Base-by-base conservation (phyloP, 2,888 invertebrate genomes). In the Euzophera pinguis region DNA sequence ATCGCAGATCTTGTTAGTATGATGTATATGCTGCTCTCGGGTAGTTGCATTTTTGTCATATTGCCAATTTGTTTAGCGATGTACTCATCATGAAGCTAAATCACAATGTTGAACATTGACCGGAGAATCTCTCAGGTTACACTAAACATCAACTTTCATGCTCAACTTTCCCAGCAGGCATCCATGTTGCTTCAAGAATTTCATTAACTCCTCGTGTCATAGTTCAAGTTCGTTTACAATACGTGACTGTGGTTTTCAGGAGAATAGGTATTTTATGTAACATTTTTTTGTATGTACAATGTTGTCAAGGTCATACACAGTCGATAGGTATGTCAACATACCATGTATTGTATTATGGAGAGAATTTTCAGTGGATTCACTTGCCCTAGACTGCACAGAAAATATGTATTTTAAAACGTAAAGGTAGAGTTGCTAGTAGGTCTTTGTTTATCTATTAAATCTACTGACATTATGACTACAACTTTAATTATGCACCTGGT, bases 11-110 rank as follows among this genome's bases (percentile, higher is more conserved):
- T 55, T 42, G 56, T 47, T 41, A 47, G 16, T 35, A 39, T 50
- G 41, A 47, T 51, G 53, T 54, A n/a, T n/a, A 60, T 63, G 63
- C 56, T 64, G 63, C 64, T 67, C 58, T 69, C 64, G 70, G 67
- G 65, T 65, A 65, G 66, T 63, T 77, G 79, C 77, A 80, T 84
- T 82, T 85, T 86, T 87, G 87, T 73, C 83, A 84, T 69, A 71
- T 67, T 84, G 86, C 86, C 87, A 88, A 84, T 78, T 73, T 67
- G 64, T 69, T 73, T 65, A 64, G 64, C 66, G 73, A 69, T 69
- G 66, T 71, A 71, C 70, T 14, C 32, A 41, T 45, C 14, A 8
- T 17, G 27, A 34, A 32, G 16, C 6, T 14, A 34, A 16, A 32
- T 12, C 43, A 45, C 32, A 45, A 14, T 17, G 1, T 10, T 43